phyloP scores from a whole-genome alignment of 1,140 invertebrate genomes.

The Drepana arcuata region DNA sequence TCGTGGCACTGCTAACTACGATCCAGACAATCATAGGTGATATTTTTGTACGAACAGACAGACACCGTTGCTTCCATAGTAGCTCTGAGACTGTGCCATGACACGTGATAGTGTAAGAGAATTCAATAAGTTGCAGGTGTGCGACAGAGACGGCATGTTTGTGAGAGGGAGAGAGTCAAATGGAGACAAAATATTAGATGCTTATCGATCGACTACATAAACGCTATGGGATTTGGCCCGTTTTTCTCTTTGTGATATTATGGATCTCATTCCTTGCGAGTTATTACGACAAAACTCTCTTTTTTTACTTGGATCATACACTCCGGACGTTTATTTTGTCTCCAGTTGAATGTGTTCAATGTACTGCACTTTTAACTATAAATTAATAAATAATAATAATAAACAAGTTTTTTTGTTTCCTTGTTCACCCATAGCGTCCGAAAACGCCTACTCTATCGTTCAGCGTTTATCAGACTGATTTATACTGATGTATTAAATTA shows the following conservation, averaged over 20 bases:
- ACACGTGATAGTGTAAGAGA: constrained; percentile 5
- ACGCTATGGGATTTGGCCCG: constrained; percentile 3
- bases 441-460: too few species aligned
- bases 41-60: constrained; percentile 16
- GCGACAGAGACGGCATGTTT: too few species aligned
- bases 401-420: too few species aligned
- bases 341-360: constrained; percentile 47
- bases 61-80: constrained; percentile 9
- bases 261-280: constrained; percentile 47
- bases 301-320: too few species aligned
- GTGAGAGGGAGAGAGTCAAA: too few species aligned
- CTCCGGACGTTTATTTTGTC: constrained; percentile 40
- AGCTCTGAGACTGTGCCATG: neutral
- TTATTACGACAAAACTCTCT: too few species aligned
- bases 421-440: too few species aligned
- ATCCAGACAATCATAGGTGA: constrained; percentile 2
- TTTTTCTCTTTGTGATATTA: constrained; percentile 43
- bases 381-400: constrained; percentile 57
- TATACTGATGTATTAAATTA: too few species aligned
- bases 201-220: too few species aligned
- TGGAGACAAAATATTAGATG: constrained; percentile 26
- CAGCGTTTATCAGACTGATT: too few species aligned
- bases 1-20: too few species aligned
- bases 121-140: neutral
- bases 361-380: constrained; percentile 52